Evolutionary conservation across 2,113 vertebrate species (phyloP), one percentile per base, ranked within the genome.

Genomic region (Pandion haliaetus): DNA sequence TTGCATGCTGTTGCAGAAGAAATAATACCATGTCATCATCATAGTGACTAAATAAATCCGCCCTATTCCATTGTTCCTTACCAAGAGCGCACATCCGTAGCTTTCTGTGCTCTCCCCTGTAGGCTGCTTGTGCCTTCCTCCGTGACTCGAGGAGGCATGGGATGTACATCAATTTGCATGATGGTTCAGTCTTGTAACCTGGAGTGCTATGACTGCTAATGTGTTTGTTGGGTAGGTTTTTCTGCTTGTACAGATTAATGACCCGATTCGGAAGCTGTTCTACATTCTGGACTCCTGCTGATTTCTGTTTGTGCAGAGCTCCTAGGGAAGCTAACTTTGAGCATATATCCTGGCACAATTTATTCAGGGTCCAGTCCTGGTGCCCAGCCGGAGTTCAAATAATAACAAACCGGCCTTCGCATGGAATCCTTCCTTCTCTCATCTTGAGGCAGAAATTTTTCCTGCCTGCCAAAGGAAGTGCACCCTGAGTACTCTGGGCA

Each of bases 191-290:
- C 87, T 93, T 74, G 91, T 91, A 94, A 93, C 91, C 90, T 36
- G 44, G 87, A 90, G 93, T 25, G 93, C 9, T 3, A 76, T 93
- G 91, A 47, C 78, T 93, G 89, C 87, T 96, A 89, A 93, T 96
- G 94, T 84, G 90, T 69, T 89, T 95, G 81, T 79, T 71, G 91
- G 94, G 91, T 82, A 93, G 91, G 77, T 85, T 96, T 97, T 93
- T 82, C 93, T 95, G 90, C 95, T 94, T 90, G 81, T 87, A 49
- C 89, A 93, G 93, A 93, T 96, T 97, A 96, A 97, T 97, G 95
- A 92, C 83, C 93, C 65, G 34, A 91, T 95, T 96, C 63, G 0
- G 88, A 96, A 96, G 47, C 89, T 0, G 5, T 82, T 94, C 93
- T 96, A 74, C 86, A 86, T 84, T 69, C 88, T 44, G 65, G 55